phyloP scores from a whole-genome alignment of 2,888 invertebrate species.

The Nomada ruficornis region DNA sequence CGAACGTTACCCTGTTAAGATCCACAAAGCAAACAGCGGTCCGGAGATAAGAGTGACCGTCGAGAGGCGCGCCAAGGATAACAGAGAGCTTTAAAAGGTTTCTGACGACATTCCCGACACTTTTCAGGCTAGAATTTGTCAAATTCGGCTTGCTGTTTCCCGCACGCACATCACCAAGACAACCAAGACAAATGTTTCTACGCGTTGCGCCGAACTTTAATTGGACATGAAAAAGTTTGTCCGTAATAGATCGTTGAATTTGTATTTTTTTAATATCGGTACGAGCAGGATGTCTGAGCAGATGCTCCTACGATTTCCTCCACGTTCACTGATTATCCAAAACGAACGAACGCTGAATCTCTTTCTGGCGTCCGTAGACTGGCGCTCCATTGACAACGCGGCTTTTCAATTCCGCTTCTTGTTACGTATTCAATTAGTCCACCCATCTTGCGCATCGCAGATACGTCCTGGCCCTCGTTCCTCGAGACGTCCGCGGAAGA shows the following conservation, averaged over 20 bases:
- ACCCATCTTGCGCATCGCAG: slow-evolving; percentile 47
- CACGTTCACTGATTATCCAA: slow-evolving; percentile 36
- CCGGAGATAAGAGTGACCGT: slow-evolving; percentile 77
- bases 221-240: too few species aligned
- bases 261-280: too few species aligned
- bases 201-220: not conserved
- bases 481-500: slow-evolving; percentile 2
- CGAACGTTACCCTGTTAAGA: slow-evolving; percentile 75
- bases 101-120: slow-evolving; percentile 55
- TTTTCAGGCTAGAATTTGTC: slow-evolving; percentile 33
- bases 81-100: slow-evolving; percentile 79
- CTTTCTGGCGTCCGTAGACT: slow-evolving; percentile 3
- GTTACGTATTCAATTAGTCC: slow-evolving; percentile 73
- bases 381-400: slow-evolving; percentile 38
- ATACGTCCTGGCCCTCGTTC: slow-evolving; percentile 6
- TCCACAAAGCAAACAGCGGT: slow-evolving; percentile 78
- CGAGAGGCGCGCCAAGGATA: slow-evolving; percentile 77
- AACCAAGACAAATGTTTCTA: not conserved
- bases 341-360: not conserved
- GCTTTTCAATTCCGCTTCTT: slow-evolving; percentile 67
- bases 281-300: not conserved
- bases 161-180: not conserved
- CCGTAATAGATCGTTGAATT: too few species aligned
- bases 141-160: slow-evolving; percentile 56
- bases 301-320: slow-evolving; percentile 22